Base-by-base conservation (phyloP, 2,888 invertebrate genomes). In the Podotricha telesiphe region DNA sequence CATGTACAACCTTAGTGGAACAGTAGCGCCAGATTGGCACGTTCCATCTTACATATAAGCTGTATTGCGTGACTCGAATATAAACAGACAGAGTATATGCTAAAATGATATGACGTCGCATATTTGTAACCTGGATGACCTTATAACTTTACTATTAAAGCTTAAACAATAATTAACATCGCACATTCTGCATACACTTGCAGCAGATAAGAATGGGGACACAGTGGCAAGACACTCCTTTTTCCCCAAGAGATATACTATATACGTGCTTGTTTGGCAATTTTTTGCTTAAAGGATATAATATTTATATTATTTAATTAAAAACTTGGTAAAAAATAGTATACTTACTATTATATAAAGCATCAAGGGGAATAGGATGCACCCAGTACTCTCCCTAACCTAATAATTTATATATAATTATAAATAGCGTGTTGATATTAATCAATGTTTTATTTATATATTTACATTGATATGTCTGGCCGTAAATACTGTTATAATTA, bases 11-110 rank as follows among this genome's bases (percentile, higher is more conserved):
- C 10, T 47, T 34, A 65, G 28, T 34, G n/a, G n/a, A 42, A 51
- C 51, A 17, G 22, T 67, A 59, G 59, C 15, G n/a, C n/a, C n/a
- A n/a, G 66, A 59, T 66, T 42, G 17, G 17, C 50, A 48, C 22
- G n/a, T 58, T 59, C 28, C 40, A 61, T 15, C 28, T 59, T 17
- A 51, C 40, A 20, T n/a, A 42, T 66, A 47, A 48, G 37, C 37
- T 15, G 11, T 47, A 67, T 51, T 67, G 66, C 40, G 59, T 59
- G 17, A 59, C 40, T 15, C 28, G 28, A 28, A n/a, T n/a, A n/a
- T n/a, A n/a, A n/a, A n/a, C n/a, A n/a, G n/a, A 6, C 28, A 40
- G 51, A 50, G 22, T 42, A 28, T 51, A 66, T 37, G 11, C n/a
- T 28, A n/a, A 56, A 8, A 37, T 8, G 17, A 58, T 40, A 34